Evolutionary conservation across 2,113 vertebrate genomes (phyloP), one percentile per base, ranked within the genome.

Genomic region (Brachionichthys hirsutus): DNA sequence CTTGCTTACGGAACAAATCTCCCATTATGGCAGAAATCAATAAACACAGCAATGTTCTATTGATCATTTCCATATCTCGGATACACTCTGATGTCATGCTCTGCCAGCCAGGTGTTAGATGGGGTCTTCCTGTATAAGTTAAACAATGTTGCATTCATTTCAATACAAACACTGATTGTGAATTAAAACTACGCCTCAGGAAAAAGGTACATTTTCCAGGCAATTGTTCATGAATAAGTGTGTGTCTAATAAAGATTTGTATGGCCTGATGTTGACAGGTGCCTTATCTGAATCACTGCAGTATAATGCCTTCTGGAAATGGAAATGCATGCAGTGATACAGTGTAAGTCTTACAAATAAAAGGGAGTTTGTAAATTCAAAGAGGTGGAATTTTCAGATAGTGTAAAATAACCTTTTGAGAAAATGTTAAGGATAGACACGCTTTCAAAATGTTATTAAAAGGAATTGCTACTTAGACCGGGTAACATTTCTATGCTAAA

Each of bases 1-100:
- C 77, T 86, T 62, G 68, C 78, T 75, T 61, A 64, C 63, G 77
- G 71, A 73, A 82, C 76, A 85, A 81, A 81, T 78, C 76, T 81
- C 72, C 80, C 72, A 76, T 67, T n/a, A 73, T 14, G 58, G 76
- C 72, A 70, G 80, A 86, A 87, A 85, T 89, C 86, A 86, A 85
- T 88, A 86, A 46, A 62, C 17, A 56, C 61, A 75, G 73, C 74
- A 72, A 85, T 67, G 73, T 61, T 55, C 70, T 85, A 85, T 77
- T 81, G 84, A 87, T 84, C 67, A 78, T 73, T 67, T 75, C 75
- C 86, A 64, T 85, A 71, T 77, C 61, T 60, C 70, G 62, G 36
- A 82, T 79, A 75, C 70, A 77, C 56, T 54, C 59, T 67, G 68
- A 78, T 68, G 75, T 78, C 64, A 75, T 16, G 66, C 58, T 71